Conservation (phyloP, 2,113 vertebrate species). For the Lagopus muta region DNA sequence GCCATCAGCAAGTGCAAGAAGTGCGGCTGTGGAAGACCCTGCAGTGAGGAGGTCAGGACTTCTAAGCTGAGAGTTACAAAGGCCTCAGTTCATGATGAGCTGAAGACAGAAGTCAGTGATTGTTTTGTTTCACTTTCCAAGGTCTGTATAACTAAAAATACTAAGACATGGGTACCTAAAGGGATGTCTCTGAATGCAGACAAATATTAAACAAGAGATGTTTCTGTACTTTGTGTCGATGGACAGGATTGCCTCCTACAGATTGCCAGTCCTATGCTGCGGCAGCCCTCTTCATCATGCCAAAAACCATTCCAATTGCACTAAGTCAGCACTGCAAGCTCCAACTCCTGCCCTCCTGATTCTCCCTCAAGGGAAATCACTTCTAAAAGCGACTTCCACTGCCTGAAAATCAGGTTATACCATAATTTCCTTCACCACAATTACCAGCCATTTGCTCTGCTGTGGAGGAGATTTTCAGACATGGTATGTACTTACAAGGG, state of each 20-base stretch:
- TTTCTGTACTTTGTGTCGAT: not conserved
- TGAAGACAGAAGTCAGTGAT: not conserved
- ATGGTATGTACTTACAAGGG: not conserved
- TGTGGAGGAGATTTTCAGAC: not conserved
- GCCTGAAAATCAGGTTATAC: not conserved
- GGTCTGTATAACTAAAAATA: not conserved
- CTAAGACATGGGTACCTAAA: not conserved
- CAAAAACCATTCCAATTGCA: not conserved
- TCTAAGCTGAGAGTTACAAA: constrained; percentile 34
- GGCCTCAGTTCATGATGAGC: not conserved
- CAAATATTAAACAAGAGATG: not conserved
- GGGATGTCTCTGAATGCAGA: not conserved
- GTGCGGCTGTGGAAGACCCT: not conserved
- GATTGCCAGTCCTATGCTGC: not conserved
- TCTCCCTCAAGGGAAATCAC: not conserved
- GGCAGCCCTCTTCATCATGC: not conserved
- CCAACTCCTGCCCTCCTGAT: not conserved
- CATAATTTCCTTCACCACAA: not conserved
- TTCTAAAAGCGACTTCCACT: not conserved
- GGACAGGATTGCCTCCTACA: not conserved
- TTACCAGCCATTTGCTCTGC: not conserved
- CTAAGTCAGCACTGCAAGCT: not conserved
- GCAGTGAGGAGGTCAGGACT: not conserved
- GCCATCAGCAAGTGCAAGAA: not conserved
- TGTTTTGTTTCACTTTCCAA: not conserved